Base-by-base conservation (phyloP, 1,140 invertebrate genomes). In the Apis florea region DNA sequence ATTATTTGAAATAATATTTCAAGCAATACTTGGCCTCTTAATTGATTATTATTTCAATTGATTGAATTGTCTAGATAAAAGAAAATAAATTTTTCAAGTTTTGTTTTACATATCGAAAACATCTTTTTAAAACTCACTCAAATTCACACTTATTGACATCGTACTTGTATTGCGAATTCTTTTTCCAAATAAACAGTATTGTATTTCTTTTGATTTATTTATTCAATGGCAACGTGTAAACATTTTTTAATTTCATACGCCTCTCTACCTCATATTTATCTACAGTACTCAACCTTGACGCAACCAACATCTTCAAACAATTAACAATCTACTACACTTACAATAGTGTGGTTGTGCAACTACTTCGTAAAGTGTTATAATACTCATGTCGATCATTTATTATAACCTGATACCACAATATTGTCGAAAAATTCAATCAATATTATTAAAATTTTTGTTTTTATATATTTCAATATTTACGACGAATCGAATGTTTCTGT, bases 221-320 rank as follows among this genome's bases (percentile, higher is more conserved):
- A 19, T 11, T 8, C 63, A 26, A 15, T 26, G 49, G 15, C 21
- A 10, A 26, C 9, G 47, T 4, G 24, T 53, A 19, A 61, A 61
- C 19, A 19, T 24, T 26, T 24, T 26, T 53, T 26, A 17, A 21
- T 40, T 67, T 47, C 21, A 19, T 51, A 51, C 19, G n/a, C 12
- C 26, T 19, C 19, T 31, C 54, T 24, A 40, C 40, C 54, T 69
- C 31, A 59, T 53, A 40, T 49, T 70, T 79, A 71, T 56, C 59
- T 72, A 47, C 11, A 19, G 49, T 31, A 47, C 17, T 19, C 59
- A 73, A 79, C 78, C 78, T 79, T 79, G 78, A 73, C 68, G 59
- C 31, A 31, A 31, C 15, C 15, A 49, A 71, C 78, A 79, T 51
- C 59, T 79, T 73, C 51, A 51, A 73, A 13, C 31, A 79, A 79